Conservation (phyloP, 2,113 vertebrate genomes). For the Rhombomys opimus region DNA sequence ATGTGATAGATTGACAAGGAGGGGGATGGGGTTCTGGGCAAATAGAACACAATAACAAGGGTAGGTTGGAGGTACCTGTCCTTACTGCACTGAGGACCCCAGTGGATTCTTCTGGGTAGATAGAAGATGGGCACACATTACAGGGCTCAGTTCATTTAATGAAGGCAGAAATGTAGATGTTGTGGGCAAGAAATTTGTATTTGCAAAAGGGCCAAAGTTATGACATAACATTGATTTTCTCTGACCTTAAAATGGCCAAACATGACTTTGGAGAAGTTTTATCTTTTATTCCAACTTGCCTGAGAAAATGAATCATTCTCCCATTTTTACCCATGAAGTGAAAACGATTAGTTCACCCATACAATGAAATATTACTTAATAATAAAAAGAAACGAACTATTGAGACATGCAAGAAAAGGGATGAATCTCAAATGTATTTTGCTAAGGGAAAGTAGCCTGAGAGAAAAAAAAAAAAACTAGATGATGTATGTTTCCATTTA, state of each 20-base stretch:
- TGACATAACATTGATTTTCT: neutral
- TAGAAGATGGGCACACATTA: neutral
- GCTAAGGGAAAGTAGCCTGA: neutral
- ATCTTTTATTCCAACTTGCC: neutral
- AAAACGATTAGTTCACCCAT: neutral
- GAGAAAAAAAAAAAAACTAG: neutral
- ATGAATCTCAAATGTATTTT: conserved; percentile 37
- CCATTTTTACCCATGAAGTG: neutral
- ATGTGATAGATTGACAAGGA: conserved; percentile 12
- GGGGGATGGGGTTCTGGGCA: conserved; percentile 16
- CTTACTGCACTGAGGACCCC: neutral
- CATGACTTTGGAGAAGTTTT: conserved; percentile 26
- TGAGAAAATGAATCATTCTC: conserved; percentile 39
- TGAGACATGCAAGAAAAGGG: neutral
- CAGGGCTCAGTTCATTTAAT: neutral
- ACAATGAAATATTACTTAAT: conserved; percentile 37
- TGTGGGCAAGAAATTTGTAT: conserved; percentile 15
- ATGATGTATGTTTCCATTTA: conserved; percentile 27
- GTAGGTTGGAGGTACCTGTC: neutral
- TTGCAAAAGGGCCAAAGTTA: neutral
- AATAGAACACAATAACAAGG: conserved; percentile 6
- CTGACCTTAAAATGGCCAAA: neutral
- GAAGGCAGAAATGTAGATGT: neutral
- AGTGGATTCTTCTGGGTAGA: neutral
- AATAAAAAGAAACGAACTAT: conserved; percentile 56